Percentiles rank a stretch among this genome's conserved stretches.
These are phyloP conservation scores for Itoplectis maculator DNA, from an alignment of 2,888 invertebrate genomes.

Conservation along the genomic window DNA sequence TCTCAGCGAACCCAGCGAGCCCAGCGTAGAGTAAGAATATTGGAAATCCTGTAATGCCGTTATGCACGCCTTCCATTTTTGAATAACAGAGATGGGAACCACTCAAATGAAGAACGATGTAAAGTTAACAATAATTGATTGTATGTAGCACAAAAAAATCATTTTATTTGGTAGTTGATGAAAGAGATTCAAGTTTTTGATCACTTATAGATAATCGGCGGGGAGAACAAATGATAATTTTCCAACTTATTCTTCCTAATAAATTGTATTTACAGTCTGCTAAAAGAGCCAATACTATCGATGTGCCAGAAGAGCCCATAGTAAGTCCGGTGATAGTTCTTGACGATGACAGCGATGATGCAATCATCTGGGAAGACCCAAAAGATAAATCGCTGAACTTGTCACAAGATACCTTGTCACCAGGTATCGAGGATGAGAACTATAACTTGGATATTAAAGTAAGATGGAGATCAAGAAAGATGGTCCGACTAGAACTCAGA, in stretches of 20 bases:
- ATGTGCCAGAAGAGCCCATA: no score
- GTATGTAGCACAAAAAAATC: no score
- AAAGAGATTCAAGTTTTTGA: no score
- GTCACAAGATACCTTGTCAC: background rate
- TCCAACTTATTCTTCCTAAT: no score
- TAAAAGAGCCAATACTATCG: background rate
- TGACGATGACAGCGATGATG: background rate
- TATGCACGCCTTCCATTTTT: no score
- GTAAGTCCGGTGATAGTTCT: background rate
- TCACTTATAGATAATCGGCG: no score
- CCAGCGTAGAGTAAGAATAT: background rate
- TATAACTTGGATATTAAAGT: conserved; percentile 63
- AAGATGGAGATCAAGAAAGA: conserved; percentile 61
- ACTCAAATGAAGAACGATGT: no score
- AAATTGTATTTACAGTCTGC: background rate
- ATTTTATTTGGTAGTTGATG: no score
- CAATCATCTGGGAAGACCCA: background rate
- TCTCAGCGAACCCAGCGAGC: background rate
- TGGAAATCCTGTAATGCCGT: background rate
- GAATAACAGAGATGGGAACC: no score
- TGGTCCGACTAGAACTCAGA: conserved; percentile 50
- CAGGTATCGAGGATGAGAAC: conserved; percentile 48
- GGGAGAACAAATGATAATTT: no score
- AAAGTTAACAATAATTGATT: no score
- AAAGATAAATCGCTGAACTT: background rate